Base-by-base conservation (phyloP, 2,797 vertebrate genomes). In the Hapalemur alaotrensis region DNA sequence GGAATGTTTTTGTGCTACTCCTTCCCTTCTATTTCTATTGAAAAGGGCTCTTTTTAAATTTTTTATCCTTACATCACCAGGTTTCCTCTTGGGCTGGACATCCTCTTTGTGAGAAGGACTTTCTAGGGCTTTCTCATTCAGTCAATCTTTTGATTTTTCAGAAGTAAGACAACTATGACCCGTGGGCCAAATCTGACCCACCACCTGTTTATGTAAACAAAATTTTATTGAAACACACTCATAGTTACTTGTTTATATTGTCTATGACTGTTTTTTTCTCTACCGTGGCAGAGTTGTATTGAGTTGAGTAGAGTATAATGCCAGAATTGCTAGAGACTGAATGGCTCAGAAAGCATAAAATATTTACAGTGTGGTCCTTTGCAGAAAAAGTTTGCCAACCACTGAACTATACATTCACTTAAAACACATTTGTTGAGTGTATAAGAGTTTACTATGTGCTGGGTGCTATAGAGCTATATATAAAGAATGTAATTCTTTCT, bases 341-440 rank as follows among this genome's bases (percentile, higher is more conserved):
- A 80, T 82, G 81, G 22, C 20, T 83, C 22, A 46, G 38, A 18
- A 89, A 91, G 3, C 32, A 35, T 90, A 93, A 93, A 76, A 72
- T 46, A 70, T 87, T 91, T 90, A 54, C 82, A 93, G 1, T 28
- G 25, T 73, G 67, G 59, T 72, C 35, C 15, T 94, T 93, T 90
- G 32, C 25, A 95, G 76, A 50, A 92, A 70, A 92, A 59, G 32
- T 73, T 80, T 90, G 78, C 72, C 43, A 73, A 82, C 10, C 38
- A n/a, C 38, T 91, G 57, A 94, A 92, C 25, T 50, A n/a, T 20
- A 14, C 38, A 61, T 54, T 72, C 38, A 46, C 65, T 80, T 84
- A 81, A 89, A 52, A 91, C 30, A 85, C 63, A 69, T 69, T 91
- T 94, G 76, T 72, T 78, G 82, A 95, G 3, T 63, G 23, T 83